Conservation (phyloP, 2,888 invertebrate genomes). For the Blera fallax region DNA sequence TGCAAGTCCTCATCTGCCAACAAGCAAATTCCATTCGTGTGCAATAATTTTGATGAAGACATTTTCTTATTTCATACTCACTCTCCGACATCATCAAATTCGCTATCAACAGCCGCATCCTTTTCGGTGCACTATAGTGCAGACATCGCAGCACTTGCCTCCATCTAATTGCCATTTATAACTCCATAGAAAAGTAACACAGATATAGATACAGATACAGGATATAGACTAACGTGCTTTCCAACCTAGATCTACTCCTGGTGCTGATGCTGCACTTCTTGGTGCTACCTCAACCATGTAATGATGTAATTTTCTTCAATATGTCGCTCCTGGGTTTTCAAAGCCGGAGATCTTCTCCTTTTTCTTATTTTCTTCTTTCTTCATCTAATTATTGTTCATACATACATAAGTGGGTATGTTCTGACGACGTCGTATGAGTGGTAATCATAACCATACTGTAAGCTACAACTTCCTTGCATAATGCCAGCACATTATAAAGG, state of each 20-base stretch:
- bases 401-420: conserved; percentile 65
- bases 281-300: conserved; percentile 63
- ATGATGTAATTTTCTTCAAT: conserved; percentile 69
- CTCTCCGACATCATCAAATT: conserved; percentile 33
- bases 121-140: conserved; percentile 5
- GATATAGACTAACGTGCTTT: too few species aligned
- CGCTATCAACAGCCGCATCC: conserved; percentile 36
- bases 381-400: conserved; percentile 66
- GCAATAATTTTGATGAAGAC: conserved; percentile 57
- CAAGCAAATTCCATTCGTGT: background rate
- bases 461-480: conserved; percentile 29
- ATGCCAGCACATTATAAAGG: conserved; percentile 51
- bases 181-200: conserved; percentile 10
- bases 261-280: background rate
- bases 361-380: background rate
- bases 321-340: conserved; percentile 52
- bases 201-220: too few species aligned
- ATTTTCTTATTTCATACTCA: conserved; percentile 62
- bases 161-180: conserved; percentile 60
- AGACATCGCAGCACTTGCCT: conserved; percentile 53
- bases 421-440: conserved; percentile 29
- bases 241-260: background rate
- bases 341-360: conserved; percentile 22
- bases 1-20: background rate
- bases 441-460: conserved; percentile 7